Evolutionary conservation across 2,113 vertebrate genomes (phyloP), one percentile per base, ranked within the genome.

Genomic region (Gobiocypris rarus): DNA sequence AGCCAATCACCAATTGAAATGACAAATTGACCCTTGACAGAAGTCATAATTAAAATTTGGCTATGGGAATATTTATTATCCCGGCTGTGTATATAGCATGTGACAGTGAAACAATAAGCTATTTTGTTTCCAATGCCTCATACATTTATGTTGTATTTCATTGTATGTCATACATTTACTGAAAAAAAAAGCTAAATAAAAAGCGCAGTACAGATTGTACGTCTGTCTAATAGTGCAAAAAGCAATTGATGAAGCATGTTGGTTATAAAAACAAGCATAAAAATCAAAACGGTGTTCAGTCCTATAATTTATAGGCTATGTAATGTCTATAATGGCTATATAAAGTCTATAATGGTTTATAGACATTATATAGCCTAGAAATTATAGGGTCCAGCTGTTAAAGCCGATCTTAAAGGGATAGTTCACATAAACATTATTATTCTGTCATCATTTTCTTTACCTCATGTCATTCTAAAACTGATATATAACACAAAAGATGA

Each of bases 81-180:
- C 73, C 82, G 65, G 56, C 74, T 83, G 86, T 87, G 82, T 76
- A 81, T 74, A 85, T 76, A 63, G 87, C 87, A 88, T 88, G 87
- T 86, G 54, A 85, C 58, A 67, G 86, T 81, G 75, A 81, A 85
- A 81, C 48, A 65, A 82, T 83, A 59, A 83, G 70, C 84, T 76
- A 54, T 83, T 86, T 83, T 81, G 75, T 74, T 86, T 85, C 84
- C 70, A 31, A 73, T 82, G 82, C 82, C 45, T 87, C 83, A 75
- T 81, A 70, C 54, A 76, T 77, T 78, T 88, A 76, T 86, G 75
- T 86, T 89, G 83, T 87, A 76, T 83, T 88, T 86, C 92, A 90
- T 90, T 93, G 92, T 95, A 88, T 88, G 92, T 94, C 91, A 89
- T 85, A 92, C 93, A 91, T 93, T 93, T 89, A 92, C 89, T 91